Base-by-base conservation (phyloP, 2,888 invertebrate genomes). In the Sylvicola fuscatus region DNA sequence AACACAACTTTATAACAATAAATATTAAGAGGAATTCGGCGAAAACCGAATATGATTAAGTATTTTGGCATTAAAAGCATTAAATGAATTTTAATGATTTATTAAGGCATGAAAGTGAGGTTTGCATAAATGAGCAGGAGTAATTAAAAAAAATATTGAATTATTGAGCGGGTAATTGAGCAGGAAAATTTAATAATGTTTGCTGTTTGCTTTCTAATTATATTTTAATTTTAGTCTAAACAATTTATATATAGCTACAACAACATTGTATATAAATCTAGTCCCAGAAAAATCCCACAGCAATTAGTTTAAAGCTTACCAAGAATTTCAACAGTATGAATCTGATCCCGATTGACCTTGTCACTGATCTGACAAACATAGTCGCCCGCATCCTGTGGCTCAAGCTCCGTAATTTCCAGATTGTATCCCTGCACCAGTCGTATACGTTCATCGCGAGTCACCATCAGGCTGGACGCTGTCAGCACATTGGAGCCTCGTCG, bases 341-440 rank as follows among this genome's bases (percentile, higher is more conserved):
- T 70, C 53, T 75, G 75, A 52, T 76, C 75, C 12, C 70, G 61
- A 32, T 70, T 69, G 40, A 70, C 67, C 33, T 70, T 66, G 54
- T 74, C 75, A 34, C 73, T 72, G 43, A 77, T 70, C 60, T 76
- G 76, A 52, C 77, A 77, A 12, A 76, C 71, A 60, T 77, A 77
- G 60, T 76, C 71, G 3, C 71, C 71, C 39, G 58, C 58, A 50
- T 58, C 76, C 61, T 73, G 73, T 2, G 75, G 74, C 37, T 71
- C 70, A 21, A 76, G 70, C 47, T 73, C 70, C 30, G 70, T 69
- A 49, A 77, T 75, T 56, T 76, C 72, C 44, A 77, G 60, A 50
- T 75, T 73, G 53, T 71, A 75, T 4, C 75, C 75, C 47, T 75
- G 72, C 36, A 73, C 72, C 42, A 77, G 64, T 14, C 71, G 62